Percentiles rank a stretch among this genome's conserved stretches.
These are phyloP conservation scores for Hippocampus zosterae DNA, from an alignment of 2,113 vertebrate species.

Conservation along the genomic window DNA sequence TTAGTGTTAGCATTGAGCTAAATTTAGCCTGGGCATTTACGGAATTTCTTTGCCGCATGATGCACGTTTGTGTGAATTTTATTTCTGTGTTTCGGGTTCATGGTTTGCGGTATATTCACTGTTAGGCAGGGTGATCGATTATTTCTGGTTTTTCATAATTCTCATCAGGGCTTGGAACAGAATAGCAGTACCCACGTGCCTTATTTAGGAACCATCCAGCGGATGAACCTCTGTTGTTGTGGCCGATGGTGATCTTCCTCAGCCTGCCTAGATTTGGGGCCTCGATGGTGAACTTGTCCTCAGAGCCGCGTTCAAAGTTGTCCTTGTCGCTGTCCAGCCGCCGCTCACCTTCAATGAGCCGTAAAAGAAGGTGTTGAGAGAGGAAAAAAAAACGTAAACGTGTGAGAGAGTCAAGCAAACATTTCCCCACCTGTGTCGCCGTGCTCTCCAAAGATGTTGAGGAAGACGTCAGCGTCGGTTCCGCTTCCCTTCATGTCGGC, in stretches of 20 bases:
- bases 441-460: conserved; percentile 92
- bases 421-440: conserved; percentile 86
- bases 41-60: no score
- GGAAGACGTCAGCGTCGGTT: conserved; percentile 92
- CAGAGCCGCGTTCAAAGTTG: conserved; percentile 91
- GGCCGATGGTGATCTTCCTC: conserved; percentile 90
- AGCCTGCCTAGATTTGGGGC: conserved; percentile 86
- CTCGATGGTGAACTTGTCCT: conserved; percentile 93
- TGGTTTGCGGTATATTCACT: no score
- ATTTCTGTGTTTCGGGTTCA: no score
- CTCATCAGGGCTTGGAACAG: background rate
- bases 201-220: conserved; percentile 94
- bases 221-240: conserved; percentile 91
- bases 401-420: background rate
- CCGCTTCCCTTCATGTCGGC: conserved; percentile 89
- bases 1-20: background rate
- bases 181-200: conserved; percentile 47
- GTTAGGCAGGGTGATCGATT: no score
- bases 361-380: background rate
- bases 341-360: conserved; percentile 76
- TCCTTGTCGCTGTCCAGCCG: conserved; percentile 90
- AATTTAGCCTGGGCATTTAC: background rate
- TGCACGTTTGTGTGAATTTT: no score
- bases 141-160: no score
- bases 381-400: background rate